A percentile compares a stretch with the other conserved stretches of the same genome.
Evolutionary conservation across 2,888 invertebrate genomes (phyloP).

Genomic region (Aporophyla nigra): DNA sequence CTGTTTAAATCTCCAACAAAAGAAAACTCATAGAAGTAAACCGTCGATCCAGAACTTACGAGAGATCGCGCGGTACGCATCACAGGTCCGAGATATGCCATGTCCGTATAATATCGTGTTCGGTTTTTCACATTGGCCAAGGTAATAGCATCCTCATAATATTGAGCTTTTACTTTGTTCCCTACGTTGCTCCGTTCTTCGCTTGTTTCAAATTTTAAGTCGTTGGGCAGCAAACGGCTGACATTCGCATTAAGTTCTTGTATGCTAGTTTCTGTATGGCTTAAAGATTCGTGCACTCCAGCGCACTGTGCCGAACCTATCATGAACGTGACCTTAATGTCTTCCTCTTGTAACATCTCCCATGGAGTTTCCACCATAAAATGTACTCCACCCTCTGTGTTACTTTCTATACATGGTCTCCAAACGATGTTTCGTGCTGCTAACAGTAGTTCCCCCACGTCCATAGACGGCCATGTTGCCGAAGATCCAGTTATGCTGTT

Average conservation of each 20-base stretch:
- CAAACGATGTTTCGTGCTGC: conserved; percentile 71
- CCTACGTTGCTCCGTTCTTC: conserved; percentile 67
- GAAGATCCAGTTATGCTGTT: conserved; percentile 72
- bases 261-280: conserved; percentile 69
- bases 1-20: conserved; percentile 88
- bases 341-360: conserved; percentile 70
- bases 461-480: conserved; percentile 60
- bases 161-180: conserved; percentile 72
- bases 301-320: conserved; percentile 81
- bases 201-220: conserved; percentile 74
- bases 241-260: conserved; percentile 73
- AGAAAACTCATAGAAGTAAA: conserved; percentile 91
- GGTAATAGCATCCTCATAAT: conserved; percentile 77
- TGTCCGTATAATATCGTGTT: conserved; percentile 79
- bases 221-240: conserved; percentile 75
- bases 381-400: conserved; percentile 54
- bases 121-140: conserved; percentile 66
- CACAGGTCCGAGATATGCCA: conserved; percentile 78
- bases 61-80: conserved; percentile 78
- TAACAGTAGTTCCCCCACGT: conserved; percentile 67
- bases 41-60: conserved; percentile 79
- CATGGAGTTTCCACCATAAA: conserved; percentile 79
- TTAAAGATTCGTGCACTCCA: conserved; percentile 76
- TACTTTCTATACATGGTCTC: conserved; percentile 78
- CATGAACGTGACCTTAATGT: conserved; percentile 75